Conservation (phyloP, 2,888 invertebrate species). For the Pterobdella sp. region DNA sequence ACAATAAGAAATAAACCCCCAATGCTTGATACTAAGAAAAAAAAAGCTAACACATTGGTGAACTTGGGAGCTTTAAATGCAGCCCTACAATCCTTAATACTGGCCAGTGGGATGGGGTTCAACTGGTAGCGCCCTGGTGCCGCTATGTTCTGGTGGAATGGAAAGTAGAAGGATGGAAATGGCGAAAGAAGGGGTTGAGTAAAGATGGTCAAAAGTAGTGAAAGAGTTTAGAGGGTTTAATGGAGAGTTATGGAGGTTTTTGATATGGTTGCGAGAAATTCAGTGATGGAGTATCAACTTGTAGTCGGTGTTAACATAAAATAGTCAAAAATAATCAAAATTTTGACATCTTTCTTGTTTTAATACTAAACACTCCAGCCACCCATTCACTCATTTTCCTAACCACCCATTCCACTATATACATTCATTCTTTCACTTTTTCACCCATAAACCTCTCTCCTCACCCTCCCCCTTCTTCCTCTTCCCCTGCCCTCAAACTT, state of each 20-base stretch:
- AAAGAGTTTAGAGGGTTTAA: neutral
- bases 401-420: neutral
- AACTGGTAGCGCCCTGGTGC: neutral
- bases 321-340: no score
- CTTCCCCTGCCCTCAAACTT: neutral
- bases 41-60: no score
- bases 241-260: no score
- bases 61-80: neutral
- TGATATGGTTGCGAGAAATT: no score
- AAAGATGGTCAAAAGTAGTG: neutral
- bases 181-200: neutral
- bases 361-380: no score
- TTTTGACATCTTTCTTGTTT: no score
- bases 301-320: no score
- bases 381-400: neutral
- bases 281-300: no score
- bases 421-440: neutral
- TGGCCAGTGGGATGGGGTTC: neutral
- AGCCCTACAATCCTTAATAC: neutral
- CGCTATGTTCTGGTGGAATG: neutral
- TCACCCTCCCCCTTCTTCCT: neutral
- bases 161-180: neutral
- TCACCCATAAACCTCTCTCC: neutral
- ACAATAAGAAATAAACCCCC: no score
- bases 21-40: no score